phyloP scores from a whole-genome alignment of 2,113 vertebrate genomes.

The Cranoglanis bouderius region DNA sequence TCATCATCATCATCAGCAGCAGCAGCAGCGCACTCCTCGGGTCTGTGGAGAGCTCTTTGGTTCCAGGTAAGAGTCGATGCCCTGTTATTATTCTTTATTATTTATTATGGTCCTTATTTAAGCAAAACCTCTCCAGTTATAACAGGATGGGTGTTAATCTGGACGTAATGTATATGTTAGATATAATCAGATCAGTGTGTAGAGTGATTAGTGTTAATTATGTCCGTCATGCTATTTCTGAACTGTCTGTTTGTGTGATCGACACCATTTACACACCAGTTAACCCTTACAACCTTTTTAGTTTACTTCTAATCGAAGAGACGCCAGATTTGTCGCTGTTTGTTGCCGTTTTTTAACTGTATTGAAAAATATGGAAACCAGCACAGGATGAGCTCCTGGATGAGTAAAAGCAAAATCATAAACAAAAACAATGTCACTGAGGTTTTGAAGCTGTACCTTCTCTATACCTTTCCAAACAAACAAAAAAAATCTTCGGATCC shows the following conservation, averaged over 20 bases:
- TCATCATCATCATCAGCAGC: slow-evolving; percentile 64
- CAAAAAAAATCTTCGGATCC: background rate
- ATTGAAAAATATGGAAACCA: background rate
- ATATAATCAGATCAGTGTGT: slow-evolving; percentile 9
- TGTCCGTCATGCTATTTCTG: background rate
- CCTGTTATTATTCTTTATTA: background rate
- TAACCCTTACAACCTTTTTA: background rate
- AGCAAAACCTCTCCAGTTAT: background rate
- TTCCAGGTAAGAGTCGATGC: slow-evolving; percentile 81
- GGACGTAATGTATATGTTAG: background rate
- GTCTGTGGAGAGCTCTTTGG: slow-evolving; percentile 75
- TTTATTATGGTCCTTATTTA: background rate
- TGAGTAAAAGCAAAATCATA: background rate
- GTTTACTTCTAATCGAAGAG: background rate
- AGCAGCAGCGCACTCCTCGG: slow-evolving; percentile 66
- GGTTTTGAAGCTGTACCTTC: background rate
- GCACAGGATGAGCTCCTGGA: background rate
- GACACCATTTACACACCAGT: slow-evolving; percentile 17
- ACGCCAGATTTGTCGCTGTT: background rate
- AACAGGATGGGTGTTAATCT: background rate
- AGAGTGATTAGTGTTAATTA: background rate
- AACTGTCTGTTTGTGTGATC: slow-evolving; percentile 53
- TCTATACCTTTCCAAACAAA: background rate
- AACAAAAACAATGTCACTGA: background rate
- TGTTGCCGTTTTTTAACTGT: background rate